phyloP scores from a whole-genome alignment of 2,113 vertebrate genomes.

The Scortum barcoo region DNA sequence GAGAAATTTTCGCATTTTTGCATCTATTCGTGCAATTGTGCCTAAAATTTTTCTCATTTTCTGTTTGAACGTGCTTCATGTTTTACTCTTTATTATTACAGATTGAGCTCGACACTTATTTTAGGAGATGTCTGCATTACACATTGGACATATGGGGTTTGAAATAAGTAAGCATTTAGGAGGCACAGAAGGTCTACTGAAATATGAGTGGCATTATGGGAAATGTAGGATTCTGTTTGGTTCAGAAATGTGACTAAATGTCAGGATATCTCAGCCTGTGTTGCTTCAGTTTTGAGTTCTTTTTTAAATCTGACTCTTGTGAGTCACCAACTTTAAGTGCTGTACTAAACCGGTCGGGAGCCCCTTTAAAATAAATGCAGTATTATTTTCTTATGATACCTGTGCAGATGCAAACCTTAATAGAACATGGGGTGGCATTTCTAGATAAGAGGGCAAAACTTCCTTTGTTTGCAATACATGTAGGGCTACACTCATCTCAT shows the following conservation, averaged over 20 bases:
- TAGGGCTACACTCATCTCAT: slow-evolving; percentile 24
- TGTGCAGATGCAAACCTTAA: slow-evolving; percentile 22
- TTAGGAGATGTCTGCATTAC: background rate
- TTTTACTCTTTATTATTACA: background rate
- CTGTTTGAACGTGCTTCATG: background rate
- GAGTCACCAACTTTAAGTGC: background rate
- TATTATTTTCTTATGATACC: background rate
- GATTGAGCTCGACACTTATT: background rate
- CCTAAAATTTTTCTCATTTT: background rate
- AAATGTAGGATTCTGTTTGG: background rate
- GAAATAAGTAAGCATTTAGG: background rate
- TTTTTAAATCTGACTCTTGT: background rate
- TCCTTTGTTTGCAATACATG: background rate
- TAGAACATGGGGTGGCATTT: background rate
- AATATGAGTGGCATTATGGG: slow-evolving; percentile 8
- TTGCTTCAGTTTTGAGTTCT: background rate
- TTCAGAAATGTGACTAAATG: background rate
- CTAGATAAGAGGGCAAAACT: background rate
- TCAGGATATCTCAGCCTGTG: background rate
- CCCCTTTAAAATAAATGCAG: background rate
- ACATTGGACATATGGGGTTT: background rate
- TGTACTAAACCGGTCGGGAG: background rate
- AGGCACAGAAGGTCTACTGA: background rate
- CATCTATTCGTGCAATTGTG: too few species aligned
- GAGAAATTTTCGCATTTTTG: background rate